These are phyloP conservation scores for Ciconia nigra DNA, from an alignment of 2,797 vertebrate genomes.

Conservation along the genomic window DNA sequence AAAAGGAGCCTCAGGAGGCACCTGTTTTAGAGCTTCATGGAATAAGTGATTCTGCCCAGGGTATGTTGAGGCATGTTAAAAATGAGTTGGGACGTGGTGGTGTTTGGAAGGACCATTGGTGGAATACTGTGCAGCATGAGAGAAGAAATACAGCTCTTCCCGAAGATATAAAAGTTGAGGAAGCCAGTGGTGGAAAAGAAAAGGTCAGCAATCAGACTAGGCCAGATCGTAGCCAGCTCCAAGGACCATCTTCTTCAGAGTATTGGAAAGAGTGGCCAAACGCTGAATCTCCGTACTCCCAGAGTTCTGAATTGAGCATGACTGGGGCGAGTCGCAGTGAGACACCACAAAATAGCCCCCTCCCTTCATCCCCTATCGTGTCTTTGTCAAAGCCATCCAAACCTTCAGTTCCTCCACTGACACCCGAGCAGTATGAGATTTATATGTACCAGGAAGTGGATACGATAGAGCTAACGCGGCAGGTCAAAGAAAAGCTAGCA, in stretches of 20 bases:
- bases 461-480: constrained; percentile 88
- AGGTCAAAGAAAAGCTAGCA: constrained; percentile 91
- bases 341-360: constrained; percentile 85
- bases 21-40: constrained; percentile 79
- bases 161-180: constrained; percentile 79
- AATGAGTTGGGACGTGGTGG: constrained; percentile 79
- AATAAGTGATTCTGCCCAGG: constrained; percentile 74
- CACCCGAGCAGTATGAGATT: constrained; percentile 90
- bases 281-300: constrained; percentile 85
- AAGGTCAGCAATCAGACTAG: constrained; percentile 73
- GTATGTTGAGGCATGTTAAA: constrained; percentile 81
- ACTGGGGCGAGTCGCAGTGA: constrained; percentile 84
- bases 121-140: constrained; percentile 87
- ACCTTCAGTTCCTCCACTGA: constrained; percentile 84
- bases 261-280: constrained; percentile 91
- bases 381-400: constrained; percentile 83
- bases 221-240: constrained; percentile 77
- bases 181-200: constrained; percentile 75
- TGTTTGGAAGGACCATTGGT: constrained; percentile 95
- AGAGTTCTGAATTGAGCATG: constrained; percentile 84
- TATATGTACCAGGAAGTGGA: constrained; percentile 95
- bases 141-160: constrained; percentile 75
- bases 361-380: constrained; percentile 83
- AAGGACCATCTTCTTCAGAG: constrained; percentile 82
- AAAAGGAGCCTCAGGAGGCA: constrained; percentile 82